Conservation (phyloP, 1,140 invertebrate species). For the Scaptomyza montana region DNA sequence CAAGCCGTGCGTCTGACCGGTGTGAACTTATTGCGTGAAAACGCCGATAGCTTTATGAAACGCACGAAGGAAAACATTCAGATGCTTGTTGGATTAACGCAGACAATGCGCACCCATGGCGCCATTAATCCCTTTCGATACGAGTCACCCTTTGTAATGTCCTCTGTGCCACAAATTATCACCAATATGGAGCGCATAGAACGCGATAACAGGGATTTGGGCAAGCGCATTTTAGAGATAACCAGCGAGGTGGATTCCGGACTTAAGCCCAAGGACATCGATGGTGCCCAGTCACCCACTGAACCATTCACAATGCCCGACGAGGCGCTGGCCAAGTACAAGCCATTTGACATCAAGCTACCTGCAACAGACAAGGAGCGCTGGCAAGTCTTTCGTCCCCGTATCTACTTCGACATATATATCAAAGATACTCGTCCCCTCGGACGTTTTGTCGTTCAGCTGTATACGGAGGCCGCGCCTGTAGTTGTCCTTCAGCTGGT, state of each 20-base stretch:
- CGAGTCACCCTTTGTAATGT: slow-evolving; percentile 27
- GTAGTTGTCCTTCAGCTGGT: slow-evolving; percentile 70
- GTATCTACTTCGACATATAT: slow-evolving; percentile 64
- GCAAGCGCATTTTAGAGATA: slow-evolving; percentile 47
- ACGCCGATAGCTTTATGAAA: slow-evolving; percentile 55
- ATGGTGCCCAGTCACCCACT: not conserved
- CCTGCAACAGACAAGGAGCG: slow-evolving; percentile 42
- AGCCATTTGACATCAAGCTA: slow-evolving; percentile 41
- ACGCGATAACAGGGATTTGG: slow-evolving; percentile 42
- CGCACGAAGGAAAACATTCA: slow-evolving; percentile 63
- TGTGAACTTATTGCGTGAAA: slow-evolving; percentile 31
- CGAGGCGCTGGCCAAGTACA: slow-evolving; percentile 57
- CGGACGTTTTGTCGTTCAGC: slow-evolving; percentile 63
- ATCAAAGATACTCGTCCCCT: slow-evolving; percentile 56
- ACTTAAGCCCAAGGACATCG: not conserved
- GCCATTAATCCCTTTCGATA: slow-evolving; percentile 57
- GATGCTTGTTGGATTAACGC: slow-evolving; percentile 45
- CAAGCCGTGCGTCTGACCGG: slow-evolving; percentile 47
- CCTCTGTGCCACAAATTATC: slow-evolving; percentile 33
- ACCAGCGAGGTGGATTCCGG: slow-evolving; percentile 50
- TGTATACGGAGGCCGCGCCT: slow-evolving; percentile 75
- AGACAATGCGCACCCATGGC: slow-evolving; percentile 57
- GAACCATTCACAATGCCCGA: slow-evolving; percentile 33
- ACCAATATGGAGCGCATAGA: slow-evolving; percentile 45
- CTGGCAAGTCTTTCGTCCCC: slow-evolving; percentile 59